Conservation (phyloP, 2,888 invertebrate genomes). For the Acronicta leporina region DNA sequence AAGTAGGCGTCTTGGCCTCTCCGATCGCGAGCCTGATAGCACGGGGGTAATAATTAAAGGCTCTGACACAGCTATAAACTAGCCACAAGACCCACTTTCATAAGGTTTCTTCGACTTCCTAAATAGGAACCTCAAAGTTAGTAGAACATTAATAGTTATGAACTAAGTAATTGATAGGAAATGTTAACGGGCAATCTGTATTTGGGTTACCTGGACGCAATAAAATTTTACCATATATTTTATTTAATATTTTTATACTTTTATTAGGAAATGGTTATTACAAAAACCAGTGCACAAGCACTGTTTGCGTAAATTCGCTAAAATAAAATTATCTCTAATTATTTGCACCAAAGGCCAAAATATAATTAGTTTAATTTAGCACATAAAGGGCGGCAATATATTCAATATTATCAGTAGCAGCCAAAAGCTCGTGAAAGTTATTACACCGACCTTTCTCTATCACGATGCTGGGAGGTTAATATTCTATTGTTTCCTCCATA, state of each 20-base stretch:
- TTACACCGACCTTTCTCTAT: slow-evolving; percentile 63
- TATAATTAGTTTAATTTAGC: slow-evolving; percentile 33
- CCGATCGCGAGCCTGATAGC: slow-evolving; percentile 65
- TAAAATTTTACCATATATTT: too few relatives aligned
- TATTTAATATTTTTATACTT: too few relatives aligned
- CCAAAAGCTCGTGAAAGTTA: slow-evolving; percentile 57
- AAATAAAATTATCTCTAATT: slow-evolving; percentile 8
- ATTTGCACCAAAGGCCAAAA: slow-evolving; percentile 12
- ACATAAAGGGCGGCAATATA: slow-evolving; percentile 47
- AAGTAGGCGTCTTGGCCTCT: slow-evolving; percentile 70
- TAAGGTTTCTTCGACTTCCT: slow-evolving; percentile 50
- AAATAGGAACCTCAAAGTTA: slow-evolving; percentile 30
- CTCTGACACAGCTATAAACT: slow-evolving; percentile 69
- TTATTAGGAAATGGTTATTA: too few relatives aligned
- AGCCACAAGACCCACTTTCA: slow-evolving; percentile 57
- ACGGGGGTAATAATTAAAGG: slow-evolving; percentile 72
- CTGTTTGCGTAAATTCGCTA: too few relatives aligned
- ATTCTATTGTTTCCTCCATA: slow-evolving; percentile 66
- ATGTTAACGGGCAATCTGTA: too few relatives aligned
- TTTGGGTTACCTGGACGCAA: too few relatives aligned
- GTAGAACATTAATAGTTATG: slow-evolving; percentile 4
- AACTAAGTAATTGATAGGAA: background rate
- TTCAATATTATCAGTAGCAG: slow-evolving; percentile 54
- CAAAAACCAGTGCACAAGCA: too few relatives aligned
- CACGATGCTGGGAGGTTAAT: slow-evolving; percentile 58